Conservation (phyloP, 2,797 vertebrate genomes). For the Micromesistius poutassou region DNA sequence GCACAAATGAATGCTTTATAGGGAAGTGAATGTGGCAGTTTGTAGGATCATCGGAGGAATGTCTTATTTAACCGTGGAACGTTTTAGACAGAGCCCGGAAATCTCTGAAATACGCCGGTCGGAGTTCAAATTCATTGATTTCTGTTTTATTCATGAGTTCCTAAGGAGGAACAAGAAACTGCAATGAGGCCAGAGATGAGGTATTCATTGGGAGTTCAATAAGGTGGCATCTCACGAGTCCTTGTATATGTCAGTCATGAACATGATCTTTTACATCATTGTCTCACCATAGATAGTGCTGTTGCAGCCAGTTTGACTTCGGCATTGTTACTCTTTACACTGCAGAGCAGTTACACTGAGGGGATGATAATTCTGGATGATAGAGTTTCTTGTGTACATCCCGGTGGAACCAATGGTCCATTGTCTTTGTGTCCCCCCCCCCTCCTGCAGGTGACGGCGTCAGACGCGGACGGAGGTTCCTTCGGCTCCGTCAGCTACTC, state of each 20-base stretch:
- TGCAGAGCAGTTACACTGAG: neutral
- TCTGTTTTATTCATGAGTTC: neutral
- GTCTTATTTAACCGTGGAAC: neutral
- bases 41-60: neutral
- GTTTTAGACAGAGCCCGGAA: neutral
- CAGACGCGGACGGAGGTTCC: conserved; percentile 85
- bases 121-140: neutral
- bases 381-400: neutral
- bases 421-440: conserved; percentile 32
- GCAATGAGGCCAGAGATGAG: neutral
- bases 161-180: neutral
- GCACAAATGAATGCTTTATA: neutral
- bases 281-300: neutral
- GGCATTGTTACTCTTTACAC: neutral
- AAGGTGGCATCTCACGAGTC: neutral
- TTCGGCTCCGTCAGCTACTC: conserved; percentile 89
- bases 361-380: neutral
- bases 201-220: neutral
- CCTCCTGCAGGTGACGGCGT: conserved; percentile 84
- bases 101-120: neutral
- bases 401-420: neutral
- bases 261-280: neutral
- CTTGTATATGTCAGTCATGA: neutral
- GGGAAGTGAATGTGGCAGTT: neutral
- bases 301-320: neutral